Percentiles rank a stretch among this genome's conserved stretches.
Conservation (phyloP, 1,140 invertebrate species). For the roundworm (Caenorhabditis elegans) region DNA sequence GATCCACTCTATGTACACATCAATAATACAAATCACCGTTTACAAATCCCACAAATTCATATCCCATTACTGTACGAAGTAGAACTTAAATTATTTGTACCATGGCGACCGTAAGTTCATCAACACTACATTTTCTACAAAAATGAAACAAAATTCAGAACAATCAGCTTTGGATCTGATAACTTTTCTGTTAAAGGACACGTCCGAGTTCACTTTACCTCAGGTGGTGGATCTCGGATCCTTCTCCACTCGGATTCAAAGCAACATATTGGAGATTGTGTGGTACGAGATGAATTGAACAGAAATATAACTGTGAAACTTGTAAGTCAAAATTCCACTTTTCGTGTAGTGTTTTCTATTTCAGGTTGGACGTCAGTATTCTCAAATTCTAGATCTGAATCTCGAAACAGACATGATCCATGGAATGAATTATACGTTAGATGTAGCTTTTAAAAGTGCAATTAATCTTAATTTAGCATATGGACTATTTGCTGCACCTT, state of each 20-base stretch:
- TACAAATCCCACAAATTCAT: conserved; percentile 30
- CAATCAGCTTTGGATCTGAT: neutral
- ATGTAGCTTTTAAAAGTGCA: neutral
- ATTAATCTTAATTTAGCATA: neutral
- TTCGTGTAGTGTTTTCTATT: no score
- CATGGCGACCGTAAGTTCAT: conserved; percentile 28
- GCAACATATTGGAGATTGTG: neutral
- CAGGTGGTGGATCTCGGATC: neutral
- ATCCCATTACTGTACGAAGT: conserved; percentile 34
- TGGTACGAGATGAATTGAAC: neutral
- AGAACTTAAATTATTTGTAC: conserved; percentile 23
- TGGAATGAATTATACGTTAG: conserved; percentile 34
- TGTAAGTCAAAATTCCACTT: no score
- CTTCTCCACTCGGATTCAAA: neutral
- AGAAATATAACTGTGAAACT: neutral
- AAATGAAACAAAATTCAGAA: neutral
- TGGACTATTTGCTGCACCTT: neutral
- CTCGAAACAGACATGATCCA: conserved; percentile 14
- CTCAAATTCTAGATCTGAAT: conserved; percentile 21
- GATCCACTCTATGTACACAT: neutral
- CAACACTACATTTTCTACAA: neutral
- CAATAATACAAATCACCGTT: conserved; percentile 12
- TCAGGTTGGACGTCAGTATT: neutral
- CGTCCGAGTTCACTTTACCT: neutral
- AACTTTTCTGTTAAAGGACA: neutral